Base-by-base conservation (phyloP, 2,888 invertebrate species). In the Erebia ligea region DNA sequence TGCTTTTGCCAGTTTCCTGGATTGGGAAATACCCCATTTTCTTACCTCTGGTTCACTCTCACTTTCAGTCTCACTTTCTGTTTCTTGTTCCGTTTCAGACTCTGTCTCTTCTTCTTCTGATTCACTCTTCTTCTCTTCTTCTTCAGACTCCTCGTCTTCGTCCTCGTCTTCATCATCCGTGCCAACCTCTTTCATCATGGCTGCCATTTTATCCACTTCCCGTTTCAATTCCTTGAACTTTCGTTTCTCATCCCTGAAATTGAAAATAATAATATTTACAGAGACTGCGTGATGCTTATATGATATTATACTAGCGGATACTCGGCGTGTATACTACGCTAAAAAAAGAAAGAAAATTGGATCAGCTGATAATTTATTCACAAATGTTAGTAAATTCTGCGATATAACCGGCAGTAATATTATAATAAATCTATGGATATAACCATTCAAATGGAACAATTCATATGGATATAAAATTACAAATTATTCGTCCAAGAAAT, bases 191-290 rank as follows among this genome's bases (percentile, higher is more conserved):
- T 96, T 97, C 96, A 98, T 96, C 82, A 97, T 94, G 17, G 96
- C 96, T 0, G 97, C 97, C 97, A 98, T 98, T 90, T 98, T 98
- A 82, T 97, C 97, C 11, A 97, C 97, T 90, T 98, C 98, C 77
- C 97, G 97, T 85, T 98, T 97, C 57, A 98, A 87, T 77, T 95
- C 95, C 82, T 96, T 97, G 88, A 96, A 97, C 87, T 97, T 97
- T 81, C 96, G 96, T 82, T 96, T 97, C 80, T 97, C 98, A 56
- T 96, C 96, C 79, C 95, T 95, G 80, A 70, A 80, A 80, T 59
- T 50, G 1, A 15, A 10, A 45, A 21, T 15, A 54, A 13, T 48
- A 17, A 13, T 17, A 40, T 17, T 17, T 10, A 52, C 2, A 52
- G 52, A 52, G 17, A 52, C 17, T 17, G 52, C 17, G 5, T 13